A percentile compares a stretch with the other conserved stretches of the same genome.
Evolutionary conservation across 2,113 vertebrate species (phyloP).

Genomic region (Malurus melanocephalus): DNA sequence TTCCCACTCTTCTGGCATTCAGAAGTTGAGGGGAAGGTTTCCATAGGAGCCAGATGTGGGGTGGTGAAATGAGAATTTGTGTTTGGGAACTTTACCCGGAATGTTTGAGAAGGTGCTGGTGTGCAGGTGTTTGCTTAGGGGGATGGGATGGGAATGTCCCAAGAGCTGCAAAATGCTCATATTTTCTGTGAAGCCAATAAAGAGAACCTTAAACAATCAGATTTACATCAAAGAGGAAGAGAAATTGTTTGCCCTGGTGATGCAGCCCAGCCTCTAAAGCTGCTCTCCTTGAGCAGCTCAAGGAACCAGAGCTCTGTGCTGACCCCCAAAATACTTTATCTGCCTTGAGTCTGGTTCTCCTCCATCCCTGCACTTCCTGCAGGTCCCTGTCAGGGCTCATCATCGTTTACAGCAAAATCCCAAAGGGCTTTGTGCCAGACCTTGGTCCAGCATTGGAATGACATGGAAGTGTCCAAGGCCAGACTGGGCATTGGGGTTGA

Average conservation of each 20-base stretch:
- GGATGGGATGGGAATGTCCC: background rate
- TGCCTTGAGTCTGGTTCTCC: background rate
- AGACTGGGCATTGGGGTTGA: too few relatives aligned
- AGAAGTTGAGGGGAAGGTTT: background rate
- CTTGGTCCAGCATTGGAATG: background rate
- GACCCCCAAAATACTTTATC: background rate
- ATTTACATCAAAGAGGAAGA: background rate
- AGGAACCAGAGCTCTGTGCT: background rate
- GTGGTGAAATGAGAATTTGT: accelerated
- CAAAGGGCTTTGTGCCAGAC: background rate
- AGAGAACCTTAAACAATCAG: too few relatives aligned
- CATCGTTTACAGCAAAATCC: background rate
- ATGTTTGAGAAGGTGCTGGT: background rate
- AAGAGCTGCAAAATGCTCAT: background rate
- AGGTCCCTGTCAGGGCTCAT: background rate
- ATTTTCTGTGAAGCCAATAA: too few relatives aligned
- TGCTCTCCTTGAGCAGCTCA: background rate
- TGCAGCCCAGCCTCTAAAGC: background rate
- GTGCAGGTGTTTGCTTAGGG: background rate
- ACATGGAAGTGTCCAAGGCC: accelerated
- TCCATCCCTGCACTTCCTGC: background rate
- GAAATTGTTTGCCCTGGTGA: background rate
- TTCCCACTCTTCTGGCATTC: background rate
- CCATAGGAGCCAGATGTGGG: background rate
- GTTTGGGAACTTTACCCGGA: background rate